Percentiles rank a stretch among this genome's conserved stretches.
Evolutionary conservation across 2,113 vertebrate species (phyloP).

Genomic region (Chrysemys picta): DNA sequence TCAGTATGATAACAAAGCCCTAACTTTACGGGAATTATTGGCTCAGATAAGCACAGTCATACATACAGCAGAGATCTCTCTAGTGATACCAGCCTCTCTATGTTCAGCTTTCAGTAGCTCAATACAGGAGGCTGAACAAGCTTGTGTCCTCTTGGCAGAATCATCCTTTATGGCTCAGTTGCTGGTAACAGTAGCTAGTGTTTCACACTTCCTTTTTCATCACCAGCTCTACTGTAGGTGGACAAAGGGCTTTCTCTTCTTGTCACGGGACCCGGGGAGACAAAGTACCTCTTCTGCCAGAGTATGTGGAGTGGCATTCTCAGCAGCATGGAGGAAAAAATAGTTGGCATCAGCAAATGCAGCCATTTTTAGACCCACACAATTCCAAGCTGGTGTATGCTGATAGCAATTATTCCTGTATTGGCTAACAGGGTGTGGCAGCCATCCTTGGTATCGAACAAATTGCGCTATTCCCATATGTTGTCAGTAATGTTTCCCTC

Average conservation of each 20-base stretch:
- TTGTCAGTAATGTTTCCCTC: background rate
- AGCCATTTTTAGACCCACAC: background rate
- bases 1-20: background rate
- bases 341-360: constrained; percentile 41
- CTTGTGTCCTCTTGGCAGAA: constrained; percentile 16
- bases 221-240: background rate
- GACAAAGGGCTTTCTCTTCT: constrained; percentile 62
- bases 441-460: background rate
- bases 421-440: background rate
- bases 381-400: background rate
- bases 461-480: background rate
- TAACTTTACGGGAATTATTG: constrained; percentile 11
- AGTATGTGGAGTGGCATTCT: constrained; percentile 20
- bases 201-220: constrained; percentile 44
- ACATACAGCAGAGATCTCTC: background rate
- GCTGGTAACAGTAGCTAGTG: constrained; percentile 25
- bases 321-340: constrained; percentile 52
- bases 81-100: background rate
- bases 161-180: constrained; percentile 28
- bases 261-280: constrained; percentile 28
- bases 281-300: constrained; percentile 62
- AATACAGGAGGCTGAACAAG: background rate
- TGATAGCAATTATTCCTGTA: constrained; percentile 29
- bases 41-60: background rate
- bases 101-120: background rate